Conservation (phyloP, 2,888 invertebrate genomes). For the Pyrocoelia pectoralis region DNA sequence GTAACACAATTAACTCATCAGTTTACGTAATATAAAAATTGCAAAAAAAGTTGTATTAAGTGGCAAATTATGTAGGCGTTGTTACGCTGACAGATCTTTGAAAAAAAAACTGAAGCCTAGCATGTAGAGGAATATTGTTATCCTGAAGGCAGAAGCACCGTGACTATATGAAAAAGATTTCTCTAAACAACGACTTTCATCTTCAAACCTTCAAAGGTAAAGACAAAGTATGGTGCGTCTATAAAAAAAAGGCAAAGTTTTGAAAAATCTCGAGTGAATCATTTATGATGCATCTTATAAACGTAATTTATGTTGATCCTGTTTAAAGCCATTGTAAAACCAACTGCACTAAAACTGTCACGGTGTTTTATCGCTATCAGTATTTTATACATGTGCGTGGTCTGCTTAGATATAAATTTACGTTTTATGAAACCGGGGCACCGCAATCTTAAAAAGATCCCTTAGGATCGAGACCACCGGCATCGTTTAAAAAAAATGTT, state of each 20-base stretch:
- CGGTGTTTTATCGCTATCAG: constrained; percentile 20
- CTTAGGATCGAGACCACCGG: constrained; percentile 27
- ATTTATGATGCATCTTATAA: constrained; percentile 1
- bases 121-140: background rate
- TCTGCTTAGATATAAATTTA: constrained; percentile 16
- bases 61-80: background rate
- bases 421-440: constrained; percentile 27
- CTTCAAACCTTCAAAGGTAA: no score
- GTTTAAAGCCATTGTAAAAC: constrained; percentile 1
- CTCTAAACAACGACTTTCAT: background rate
- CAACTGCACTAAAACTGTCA: constrained; percentile 22
- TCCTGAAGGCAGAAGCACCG: background rate
- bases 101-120: background rate
- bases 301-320: constrained; percentile 8
- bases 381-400: constrained; percentile 17
- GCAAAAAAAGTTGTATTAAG: background rate
- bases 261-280: background rate
- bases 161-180: background rate
- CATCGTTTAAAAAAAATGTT: constrained; percentile 17
- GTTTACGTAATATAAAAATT: background rate
- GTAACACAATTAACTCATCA: background rate
- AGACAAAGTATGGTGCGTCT: background rate
- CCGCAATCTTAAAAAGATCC: constrained; percentile 17
- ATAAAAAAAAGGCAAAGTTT: background rate
- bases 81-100: constrained; percentile 1